These are phyloP conservation scores for Brachyistius frenatus DNA, from an alignment of 2,113 vertebrate species.

Conservation along the genomic window DNA sequence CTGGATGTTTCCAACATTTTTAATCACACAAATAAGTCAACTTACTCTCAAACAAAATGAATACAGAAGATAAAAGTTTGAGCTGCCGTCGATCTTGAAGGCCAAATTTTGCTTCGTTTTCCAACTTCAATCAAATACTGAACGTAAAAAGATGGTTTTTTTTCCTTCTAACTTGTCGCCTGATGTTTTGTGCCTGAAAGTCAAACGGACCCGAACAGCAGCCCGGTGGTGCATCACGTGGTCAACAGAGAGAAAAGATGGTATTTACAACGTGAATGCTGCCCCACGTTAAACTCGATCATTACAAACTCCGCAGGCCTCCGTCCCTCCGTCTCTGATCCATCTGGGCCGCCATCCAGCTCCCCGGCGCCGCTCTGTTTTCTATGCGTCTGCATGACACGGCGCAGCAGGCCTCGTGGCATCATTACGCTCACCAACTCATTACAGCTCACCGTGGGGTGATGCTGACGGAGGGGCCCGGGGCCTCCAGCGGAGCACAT, in stretches of 20 bases:
- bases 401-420: constrained; percentile 60
- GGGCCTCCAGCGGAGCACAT: constrained; percentile 46
- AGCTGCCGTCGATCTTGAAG: too few relatives aligned
- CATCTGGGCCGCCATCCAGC: constrained; percentile 68
- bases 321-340: constrained; percentile 57
- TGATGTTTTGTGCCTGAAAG: too few relatives aligned
- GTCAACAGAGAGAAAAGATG: constrained; percentile 42
- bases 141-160: too few relatives aligned
- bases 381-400: constrained; percentile 68
- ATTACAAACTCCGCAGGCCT: constrained; percentile 53
- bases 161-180: too few relatives aligned
- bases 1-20: too few relatives aligned
- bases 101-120: too few relatives aligned
- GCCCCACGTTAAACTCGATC: constrained; percentile 31
- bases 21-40: too few relatives aligned
- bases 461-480: constrained; percentile 61
- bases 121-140: too few relatives aligned
- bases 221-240: background rate
- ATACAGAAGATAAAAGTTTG: too few relatives aligned
- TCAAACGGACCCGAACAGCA: too few relatives aligned
- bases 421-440: constrained; percentile 65
- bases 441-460: constrained; percentile 73
- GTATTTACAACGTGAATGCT: constrained; percentile 60
- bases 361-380: constrained; percentile 63
- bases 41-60: too few relatives aligned